Percentiles rank a stretch among this genome's conserved stretches.
phyloP scores from a whole-genome alignment of 2,113 vertebrate species.

The Semicossyphus pulcher region DNA sequence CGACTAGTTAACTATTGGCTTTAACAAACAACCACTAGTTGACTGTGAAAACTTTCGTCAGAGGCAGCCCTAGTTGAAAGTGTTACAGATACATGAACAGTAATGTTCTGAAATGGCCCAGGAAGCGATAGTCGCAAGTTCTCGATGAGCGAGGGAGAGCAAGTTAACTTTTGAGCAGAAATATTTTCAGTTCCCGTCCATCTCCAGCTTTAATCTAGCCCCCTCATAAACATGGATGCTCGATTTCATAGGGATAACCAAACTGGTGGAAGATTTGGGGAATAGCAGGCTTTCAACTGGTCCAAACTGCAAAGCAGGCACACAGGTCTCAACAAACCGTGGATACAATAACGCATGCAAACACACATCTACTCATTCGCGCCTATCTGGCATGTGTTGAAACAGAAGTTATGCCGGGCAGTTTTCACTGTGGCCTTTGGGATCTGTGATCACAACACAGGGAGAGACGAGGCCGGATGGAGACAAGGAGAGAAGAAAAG shows the following conservation, averaged over 20 bases:
- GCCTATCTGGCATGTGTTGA: conserved; percentile 62
- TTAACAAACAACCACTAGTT: too few relatives aligned
- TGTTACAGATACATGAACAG: too few relatives aligned
- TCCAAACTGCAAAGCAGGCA: conserved; percentile 53
- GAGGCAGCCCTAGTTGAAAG: too few relatives aligned
- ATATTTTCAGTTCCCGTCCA: conserved; percentile 33
- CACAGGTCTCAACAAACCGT: conserved; percentile 41
- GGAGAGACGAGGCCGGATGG: conserved; percentile 48
- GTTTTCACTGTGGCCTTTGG: conserved; percentile 67
- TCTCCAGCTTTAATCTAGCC: conserved; percentile 30
- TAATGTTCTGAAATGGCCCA: background rate
- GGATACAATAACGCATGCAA: conserved; percentile 49
- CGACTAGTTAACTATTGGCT: too few relatives aligned
- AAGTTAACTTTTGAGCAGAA: conserved; percentile 35
- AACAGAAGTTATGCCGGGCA: conserved; percentile 65
- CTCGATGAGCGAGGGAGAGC: conserved; percentile 12
- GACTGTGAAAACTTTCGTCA: too few relatives aligned
- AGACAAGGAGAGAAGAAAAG: conserved; percentile 61
- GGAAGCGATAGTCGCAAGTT: conserved; percentile 4
- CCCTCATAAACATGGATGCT: conserved; percentile 74
- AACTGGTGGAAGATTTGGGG: conserved; percentile 55
- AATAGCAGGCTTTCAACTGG: conserved; percentile 34
- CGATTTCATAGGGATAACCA: conserved; percentile 72
- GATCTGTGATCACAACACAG: conserved; percentile 70
- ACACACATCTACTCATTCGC: conserved; percentile 48